Base-by-base conservation (phyloP, 1,140 invertebrate species). In the Aethina tumida region DNA sequence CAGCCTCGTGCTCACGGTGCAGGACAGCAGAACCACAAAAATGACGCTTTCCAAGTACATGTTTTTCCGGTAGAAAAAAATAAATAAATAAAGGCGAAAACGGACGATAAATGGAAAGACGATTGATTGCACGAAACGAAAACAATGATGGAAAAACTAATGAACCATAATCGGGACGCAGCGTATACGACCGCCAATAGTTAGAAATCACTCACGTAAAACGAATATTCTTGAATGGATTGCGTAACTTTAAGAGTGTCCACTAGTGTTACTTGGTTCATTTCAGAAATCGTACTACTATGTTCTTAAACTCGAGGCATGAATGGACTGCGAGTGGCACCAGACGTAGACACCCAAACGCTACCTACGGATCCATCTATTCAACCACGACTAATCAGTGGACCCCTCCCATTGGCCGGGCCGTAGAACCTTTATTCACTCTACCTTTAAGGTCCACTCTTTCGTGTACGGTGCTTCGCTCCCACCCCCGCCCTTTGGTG, bases 201-300 rank as follows among this genome's bases (percentile, higher is more conserved):
- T 26, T 10, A 10, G n/a, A 26, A 26, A 2, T 10, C 24, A 3
- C 24, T 3, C 24, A 3, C 24, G 6, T n/a, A 7, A 26, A 13
- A 10, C n/a, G 24, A 26, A 26, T 26, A 10, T 26, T 26, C 24
- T n/a, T 26, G n/a, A 13, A 26, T 10, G 14, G 40, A 45, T 51
- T 53, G 47, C 52, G 52, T 52, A 49, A 52, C 39, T 32, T 41
- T 38, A 37, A 34, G 36, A 48, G 41, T 42, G 34, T 39, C 24
- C 39, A 35, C 41, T 45, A 49, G 34, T 50, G 44, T 49, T 54
- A 54, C 52, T 51, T 51, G 43, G 48, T 43, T 49, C 46, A 49
- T 49, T 49, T 47, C 49, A 52, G 36, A 41, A 41, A 54, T 39
- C 52, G 52, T 54, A 54, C 49, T 54, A 54, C 52, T 49, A 52